Base-by-base conservation (phyloP, 1,140 invertebrate species). In the Polyergus mexicanus region DNA sequence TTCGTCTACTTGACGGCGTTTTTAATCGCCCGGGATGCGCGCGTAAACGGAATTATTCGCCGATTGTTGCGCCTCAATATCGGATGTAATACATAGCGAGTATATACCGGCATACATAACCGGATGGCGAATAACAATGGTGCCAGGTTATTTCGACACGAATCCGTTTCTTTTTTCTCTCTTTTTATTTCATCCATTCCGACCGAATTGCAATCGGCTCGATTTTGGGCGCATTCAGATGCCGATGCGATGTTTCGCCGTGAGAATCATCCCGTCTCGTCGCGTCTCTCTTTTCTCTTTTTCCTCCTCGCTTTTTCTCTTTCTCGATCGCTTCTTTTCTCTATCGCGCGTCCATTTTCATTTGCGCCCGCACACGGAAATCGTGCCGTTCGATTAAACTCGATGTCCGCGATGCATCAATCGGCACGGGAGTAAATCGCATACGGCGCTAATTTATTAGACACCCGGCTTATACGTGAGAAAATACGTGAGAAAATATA, bases 371-470 rank as follows among this genome's bases (percentile, higher is more conserved):
- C 28, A 71, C 11, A 38, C 47, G 87, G 83, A 86, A 88, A 86
- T 86, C 60, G 44, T 68, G 35, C 62, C 58, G 72, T 68, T 63
- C 85, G 62, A 75, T 80, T 80, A 86, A 91, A 86, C 51, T 72
- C 35, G 25, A 80, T 22, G 38, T 68, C 28, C 77, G 63, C 58
- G 77, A 78, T 81, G 65, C 87, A 86, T 84, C 88, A 87, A 86
- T 88, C 68, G 72, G 47, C 69, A 86, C 71, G 87, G 69, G 85
- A 56, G 76, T 84, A 86, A 90, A 91, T 83, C 87, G 81, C 86
- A 87, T 76, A 77, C 88, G 72, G 78, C 47, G 16, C 86, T 91
- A 91, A 92, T 91, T 92, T 87, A 88, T 91, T 80, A 86, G 84
- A 68, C 66, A 75, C 65, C n/a, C 71, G 25, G 22, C 16, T n/a